Conservation (phyloP, 2,113 vertebrate species). For the Callithrix jacchus region DNA sequence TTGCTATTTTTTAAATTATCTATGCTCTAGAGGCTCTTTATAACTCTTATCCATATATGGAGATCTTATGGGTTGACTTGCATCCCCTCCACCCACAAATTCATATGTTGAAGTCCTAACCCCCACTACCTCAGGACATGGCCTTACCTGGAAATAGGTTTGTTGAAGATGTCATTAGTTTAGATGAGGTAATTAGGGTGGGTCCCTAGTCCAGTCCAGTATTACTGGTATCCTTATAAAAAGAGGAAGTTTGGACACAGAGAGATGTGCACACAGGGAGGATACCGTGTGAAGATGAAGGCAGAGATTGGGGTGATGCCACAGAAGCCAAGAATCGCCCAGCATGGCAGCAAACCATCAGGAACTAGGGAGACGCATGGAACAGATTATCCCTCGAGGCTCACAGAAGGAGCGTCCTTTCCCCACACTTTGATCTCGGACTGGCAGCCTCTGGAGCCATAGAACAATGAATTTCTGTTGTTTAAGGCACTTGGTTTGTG, state of each 20-base stretch:
- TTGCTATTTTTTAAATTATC: neutral
- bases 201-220: neutral
- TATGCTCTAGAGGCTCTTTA: neutral
- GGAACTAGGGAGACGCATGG: too few species aligned
- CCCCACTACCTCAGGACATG: neutral
- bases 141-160: neutral
- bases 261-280: neutral
- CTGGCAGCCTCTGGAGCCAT: neutral
- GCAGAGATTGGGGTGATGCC: rapidly evolving
- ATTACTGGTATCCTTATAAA: neutral
- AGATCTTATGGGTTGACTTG: neutral
- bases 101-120: neutral
- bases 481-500: neutral
- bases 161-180: neutral
- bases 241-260: neutral
- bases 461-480: neutral
- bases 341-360: neutral
- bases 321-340: neutral
- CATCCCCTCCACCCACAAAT: neutral
- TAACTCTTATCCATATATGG: neutral
- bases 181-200: neutral
- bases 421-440: neutral
- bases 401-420: neutral
- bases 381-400: neutral
- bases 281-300: neutral